Percentiles rank a stretch among this genome's conserved stretches.
Conservation (phyloP, 2,888 invertebrate genomes). For the Yponomeuta plumbellus region DNA sequence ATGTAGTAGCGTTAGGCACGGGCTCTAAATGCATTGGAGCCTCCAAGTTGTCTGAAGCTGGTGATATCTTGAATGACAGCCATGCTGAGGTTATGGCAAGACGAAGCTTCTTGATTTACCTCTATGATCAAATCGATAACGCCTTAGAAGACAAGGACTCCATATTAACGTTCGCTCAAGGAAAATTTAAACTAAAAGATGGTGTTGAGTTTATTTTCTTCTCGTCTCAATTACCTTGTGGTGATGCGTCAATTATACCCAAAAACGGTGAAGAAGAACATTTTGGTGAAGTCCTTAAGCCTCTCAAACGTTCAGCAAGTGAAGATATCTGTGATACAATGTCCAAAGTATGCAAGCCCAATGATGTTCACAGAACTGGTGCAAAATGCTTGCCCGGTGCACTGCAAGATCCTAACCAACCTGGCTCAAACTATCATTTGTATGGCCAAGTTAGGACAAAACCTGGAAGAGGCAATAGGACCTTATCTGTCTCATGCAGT, state of each 20-base stretch:
- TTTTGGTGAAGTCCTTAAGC: constrained; percentile 44
- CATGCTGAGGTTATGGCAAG: constrained; percentile 94
- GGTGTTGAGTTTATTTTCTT: constrained; percentile 87
- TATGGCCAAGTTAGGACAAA: constrained; percentile 87
- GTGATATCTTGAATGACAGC: constrained; percentile 89
- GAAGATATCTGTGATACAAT: constrained; percentile 32
- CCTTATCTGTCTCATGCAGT: constrained; percentile 93
- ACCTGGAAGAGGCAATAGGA: constrained; percentile 93
- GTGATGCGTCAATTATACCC: constrained; percentile 92
- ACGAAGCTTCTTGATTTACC: constrained; percentile 86
- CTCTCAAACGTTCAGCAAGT: constrained; percentile 37
- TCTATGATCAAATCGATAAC: constrained; percentile 79
- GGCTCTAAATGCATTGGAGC: constrained; percentile 94
- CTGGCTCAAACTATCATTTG: constrained; percentile 80
- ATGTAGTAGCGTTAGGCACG: constrained; percentile 89
- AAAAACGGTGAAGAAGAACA: constrained; percentile 54
- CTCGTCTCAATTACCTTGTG: constrained; percentile 93
- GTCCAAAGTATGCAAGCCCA: constrained; percentile 32
- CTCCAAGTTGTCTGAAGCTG: constrained; percentile 78
- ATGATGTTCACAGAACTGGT: constrained; percentile 85
- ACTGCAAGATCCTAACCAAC: constrained; percentile 74
- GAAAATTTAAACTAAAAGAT: constrained; percentile 69
- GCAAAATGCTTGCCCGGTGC: constrained; percentile 84
- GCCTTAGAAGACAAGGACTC: constrained; percentile 43
- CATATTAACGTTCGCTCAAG: constrained; percentile 41